A percentile compares a stretch with the other conserved stretches of the same genome.
Conservation (phyloP, 2,113 vertebrate genomes). For the Osmerus eperlanus region DNA sequence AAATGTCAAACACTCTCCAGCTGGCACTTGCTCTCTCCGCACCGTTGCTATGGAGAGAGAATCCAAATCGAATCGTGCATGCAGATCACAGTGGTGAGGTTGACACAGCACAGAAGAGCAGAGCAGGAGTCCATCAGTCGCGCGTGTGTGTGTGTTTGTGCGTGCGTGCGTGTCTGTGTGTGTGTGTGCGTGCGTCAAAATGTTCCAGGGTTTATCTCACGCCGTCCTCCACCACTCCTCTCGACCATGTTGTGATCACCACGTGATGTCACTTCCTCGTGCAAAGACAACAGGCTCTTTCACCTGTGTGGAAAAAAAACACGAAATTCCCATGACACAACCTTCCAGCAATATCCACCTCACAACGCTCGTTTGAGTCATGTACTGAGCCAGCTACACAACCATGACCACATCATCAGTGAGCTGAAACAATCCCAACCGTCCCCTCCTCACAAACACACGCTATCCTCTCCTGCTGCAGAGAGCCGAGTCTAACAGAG, state of each 20-base stretch:
- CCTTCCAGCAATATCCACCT: too few relatives aligned
- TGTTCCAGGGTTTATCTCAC: slow-evolving; percentile 54
- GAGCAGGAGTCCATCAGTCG: not conserved
- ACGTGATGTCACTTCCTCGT: slow-evolving; percentile 75
- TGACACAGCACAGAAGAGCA: slow-evolving; percentile 32
- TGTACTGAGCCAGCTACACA: too few relatives aligned
- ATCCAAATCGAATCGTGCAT: slow-evolving; percentile 31
- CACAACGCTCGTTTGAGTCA: too few relatives aligned
- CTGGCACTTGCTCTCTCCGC: slow-evolving; percentile 38
- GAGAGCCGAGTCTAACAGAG: too few relatives aligned
- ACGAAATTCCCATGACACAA: not conserved
- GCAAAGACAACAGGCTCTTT: slow-evolving; percentile 30
- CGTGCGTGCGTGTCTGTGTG: slow-evolving; percentile 25
- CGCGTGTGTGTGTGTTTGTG: too few relatives aligned
- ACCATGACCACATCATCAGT: too few relatives aligned
- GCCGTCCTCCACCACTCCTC: slow-evolving; percentile 20
- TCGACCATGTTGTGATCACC: slow-evolving; percentile 57
- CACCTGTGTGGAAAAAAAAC: slow-evolving; percentile 7
- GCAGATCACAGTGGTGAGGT: slow-evolving; percentile 45
- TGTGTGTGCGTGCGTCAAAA: slow-evolving; percentile 52
- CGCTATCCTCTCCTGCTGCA: too few relatives aligned
- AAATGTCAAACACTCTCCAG: slow-evolving; percentile 33
- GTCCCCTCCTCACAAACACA: too few relatives aligned
- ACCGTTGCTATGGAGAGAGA: slow-evolving; percentile 54
- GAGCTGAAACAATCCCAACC: too few relatives aligned